Evolutionary conservation across 2,888 invertebrate genomes (phyloP), one percentile per base, ranked within the genome.

Genomic region (Chironomus riparius): DNA sequence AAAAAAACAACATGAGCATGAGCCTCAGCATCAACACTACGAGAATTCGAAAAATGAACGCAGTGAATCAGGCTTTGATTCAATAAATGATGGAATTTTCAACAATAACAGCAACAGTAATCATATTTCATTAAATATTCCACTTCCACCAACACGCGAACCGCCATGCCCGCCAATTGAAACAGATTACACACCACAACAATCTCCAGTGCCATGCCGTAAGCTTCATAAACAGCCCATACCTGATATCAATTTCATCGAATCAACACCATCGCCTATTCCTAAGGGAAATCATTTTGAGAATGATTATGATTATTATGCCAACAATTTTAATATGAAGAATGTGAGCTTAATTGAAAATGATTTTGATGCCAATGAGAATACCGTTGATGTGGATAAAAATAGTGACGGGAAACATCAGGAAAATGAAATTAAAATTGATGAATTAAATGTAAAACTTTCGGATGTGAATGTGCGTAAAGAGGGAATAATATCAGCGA

Each of bases 401-500:
- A 61, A 15, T 62, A 21, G 28, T 38, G 72, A 47, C 28, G 62
- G 22, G 10, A 61, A 15, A 4, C 61, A n/a, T 61, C 24, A 15
- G 6, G 62, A 72, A 50, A 68, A 15, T 48, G 65, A 74, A 48
- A 47, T 68, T 47, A 74, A 74, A 74, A 68, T 74, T 65, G 74
- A 74, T 68, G 74, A 74, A 68, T 68, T 74, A 15, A 65, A 74
- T 47, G 61, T 28, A 7, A 24, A n/a, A 47, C 38, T 56, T 10
- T 10, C 70, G 13, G 21, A 70, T 50, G 48, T 47, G 10, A 72
- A 12, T 82, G 84, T 13, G 82, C 79, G 81, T 21, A 84, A 88
- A 80, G 85, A 86, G 28, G 88, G 88, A 7, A 84, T 88, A 38
- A 87, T 88, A 77, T 86, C 86, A 72, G 87, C 85, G 77, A 81